Base-by-base conservation (phyloP, 2,888 invertebrate genomes). In the Autographa gamma region DNA sequence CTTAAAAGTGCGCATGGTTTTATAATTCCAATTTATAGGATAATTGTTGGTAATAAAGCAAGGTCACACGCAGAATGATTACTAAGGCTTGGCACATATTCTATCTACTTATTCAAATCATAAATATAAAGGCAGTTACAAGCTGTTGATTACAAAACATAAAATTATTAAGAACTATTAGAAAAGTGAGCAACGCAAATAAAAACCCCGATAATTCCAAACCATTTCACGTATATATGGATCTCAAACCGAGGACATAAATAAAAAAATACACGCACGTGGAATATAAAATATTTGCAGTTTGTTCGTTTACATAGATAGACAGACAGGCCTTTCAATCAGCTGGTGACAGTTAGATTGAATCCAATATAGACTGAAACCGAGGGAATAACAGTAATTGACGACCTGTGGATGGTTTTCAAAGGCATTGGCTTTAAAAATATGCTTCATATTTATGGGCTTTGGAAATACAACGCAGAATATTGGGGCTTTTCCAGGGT, bases 311-410 rank as follows among this genome's bases (percentile, higher is more conserved):
- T 69, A 67, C 63, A 70, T 74, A 72, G 70, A 58, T 74, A 72
- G 70, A 54, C 66, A 73, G 84, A 86, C 82, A 76, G 83, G 77
- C 78, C 80, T 84, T 88, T 90, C 91, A 91, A 92, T 92, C 91
- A 90, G 85, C 70, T 83, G 85, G 89, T 90, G 92, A 90, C 92
- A 91, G 90, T 83, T 89, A 86, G 89, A 92, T 90, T 90, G 91
- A 87, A 91, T 90, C 83, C 89, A 85, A 88, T 88, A 88, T 84
- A 73, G 76, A 82, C 63, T 79, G 84, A 84, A 88, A 88, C 86
- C 82, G 79, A 85, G 77, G 77, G 81, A 82, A 88, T 86, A 89
- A 85, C 88, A 87, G 85, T 88, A 89, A 91, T 90, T 88, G 90
- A 90, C 88, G 81, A 76, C 69, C 62, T 76, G 78, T 70, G 81